phyloP scores from a whole-genome alignment of 1,140 invertebrate genomes.

The Ooceraea biroi region DNA sequence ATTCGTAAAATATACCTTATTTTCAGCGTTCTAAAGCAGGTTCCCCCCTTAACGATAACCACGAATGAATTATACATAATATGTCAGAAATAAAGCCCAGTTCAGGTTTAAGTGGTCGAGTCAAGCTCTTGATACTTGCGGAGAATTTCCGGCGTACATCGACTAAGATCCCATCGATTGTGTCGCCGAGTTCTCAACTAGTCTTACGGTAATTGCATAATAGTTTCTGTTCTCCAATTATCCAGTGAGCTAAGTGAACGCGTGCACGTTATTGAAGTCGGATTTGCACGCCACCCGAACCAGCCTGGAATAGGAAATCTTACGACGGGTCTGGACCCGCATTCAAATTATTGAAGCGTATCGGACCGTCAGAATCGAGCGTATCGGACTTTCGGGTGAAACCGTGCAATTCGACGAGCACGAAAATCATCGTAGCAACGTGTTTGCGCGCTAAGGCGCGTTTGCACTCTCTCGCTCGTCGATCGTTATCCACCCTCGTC shows the following conservation, averaged over 20 bases:
- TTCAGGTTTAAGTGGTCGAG: not conserved
- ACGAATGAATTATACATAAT: not conserved
- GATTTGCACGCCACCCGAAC: conserved; percentile 21
- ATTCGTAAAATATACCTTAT: no score
- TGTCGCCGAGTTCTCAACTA: not conserved
- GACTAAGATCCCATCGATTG: conserved; percentile 10
- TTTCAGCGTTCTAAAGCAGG: no score
- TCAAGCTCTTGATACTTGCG: not conserved
- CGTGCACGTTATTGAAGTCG: conserved; percentile 11
- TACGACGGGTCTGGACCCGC: conserved; percentile 13
- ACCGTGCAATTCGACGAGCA: conserved; percentile 54
- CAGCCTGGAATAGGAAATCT: conserved; percentile 39
- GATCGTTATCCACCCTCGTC: conserved; percentile 29
- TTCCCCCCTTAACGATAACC: not conserved
- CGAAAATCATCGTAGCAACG: conserved; percentile 31
- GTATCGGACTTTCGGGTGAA: conserved; percentile 54
- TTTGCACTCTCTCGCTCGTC: conserved; percentile 8
- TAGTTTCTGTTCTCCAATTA: conserved; percentile 43
- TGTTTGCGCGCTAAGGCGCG: conserved; percentile 22
- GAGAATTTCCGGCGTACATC: not conserved
- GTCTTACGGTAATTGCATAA: conserved; percentile 26
- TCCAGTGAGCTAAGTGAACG: not conserved
- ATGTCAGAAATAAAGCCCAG: not conserved
- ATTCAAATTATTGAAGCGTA: conserved; percentile 47
- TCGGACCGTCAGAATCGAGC: conserved; percentile 40